Evolutionary conservation across 1,140 invertebrate species (phyloP), one percentile per base, ranked within the genome.

Genomic region (Aphaenogaster floridana): DNA sequence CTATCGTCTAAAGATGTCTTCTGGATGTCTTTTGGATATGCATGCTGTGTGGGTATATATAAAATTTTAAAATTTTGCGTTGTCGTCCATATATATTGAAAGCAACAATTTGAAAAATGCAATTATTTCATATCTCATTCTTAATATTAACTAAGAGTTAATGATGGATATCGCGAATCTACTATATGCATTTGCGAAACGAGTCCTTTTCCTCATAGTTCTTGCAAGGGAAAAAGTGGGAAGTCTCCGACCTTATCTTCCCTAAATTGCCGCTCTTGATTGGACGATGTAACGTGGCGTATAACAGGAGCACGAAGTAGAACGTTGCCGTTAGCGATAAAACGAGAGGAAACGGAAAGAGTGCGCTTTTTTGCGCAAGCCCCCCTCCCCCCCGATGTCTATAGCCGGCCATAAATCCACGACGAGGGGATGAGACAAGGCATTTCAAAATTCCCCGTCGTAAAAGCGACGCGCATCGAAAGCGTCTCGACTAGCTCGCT

Each of bases 261-360:
- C 50, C 21, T 57, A 86, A 90, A 86, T 57, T 89, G 72, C 68
- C 83, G 59, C 54, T 45, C 61, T 61, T 86, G 84, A 90, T 89
- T 90, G 86, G 57, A 86, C 88, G 63, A 52, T 52, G 48, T 64
- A 81, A 89, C 59, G 57, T 45, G 63, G 8, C 57, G 57, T 52
- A 28, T 77, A 36, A 54, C 50, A 86, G 52, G 8, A 80, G 68
- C 59, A 48, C 36, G 13, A 63, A 76, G 28, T 76, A 63, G 15
- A 59, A 64, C 72, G 42, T 66, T 71, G 13, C 34, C 39, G n/a
- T 57, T 52, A 64, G 69, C 52, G 57, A 84, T 84, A 76, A 84
- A 84, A 84, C 9, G 39, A 64, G 69, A 71, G 54, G 59, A 88
- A 72, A 72, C 34, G 57, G 45, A 84, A 84, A 45, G 36, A 45